These are phyloP conservation scores for Protonibea diacanthus DNA, from an alignment of 2,797 vertebrate species.

Conservation along the genomic window DNA sequence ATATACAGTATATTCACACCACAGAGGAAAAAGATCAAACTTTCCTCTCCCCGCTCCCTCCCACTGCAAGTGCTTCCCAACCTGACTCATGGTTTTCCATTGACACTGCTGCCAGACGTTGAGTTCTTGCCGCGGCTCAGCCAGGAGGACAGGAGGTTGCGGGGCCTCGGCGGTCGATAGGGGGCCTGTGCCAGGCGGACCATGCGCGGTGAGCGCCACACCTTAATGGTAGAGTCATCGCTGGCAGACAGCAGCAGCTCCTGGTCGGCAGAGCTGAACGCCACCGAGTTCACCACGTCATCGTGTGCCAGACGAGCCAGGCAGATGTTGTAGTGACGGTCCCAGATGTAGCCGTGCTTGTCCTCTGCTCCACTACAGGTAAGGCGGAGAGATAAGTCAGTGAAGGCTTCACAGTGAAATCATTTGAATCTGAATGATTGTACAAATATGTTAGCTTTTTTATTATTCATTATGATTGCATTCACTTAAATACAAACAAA, in stretches of 20 bases:
- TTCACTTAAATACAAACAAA: too few species aligned
- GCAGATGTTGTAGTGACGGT: slow-evolving; percentile 98
- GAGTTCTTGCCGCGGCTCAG: slow-evolving; percentile 84
- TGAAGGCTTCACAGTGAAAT: not conserved
- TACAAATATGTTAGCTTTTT: too few species aligned
- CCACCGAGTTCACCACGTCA: slow-evolving; percentile 97
- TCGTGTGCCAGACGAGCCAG: slow-evolving; percentile 93
- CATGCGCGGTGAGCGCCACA: slow-evolving; percentile 93
- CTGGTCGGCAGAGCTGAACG: slow-evolving; percentile 95
- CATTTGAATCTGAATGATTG: not conserved
- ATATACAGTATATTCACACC: slow-evolving; percentile 37
- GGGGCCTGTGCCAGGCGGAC: slow-evolving; percentile 82
- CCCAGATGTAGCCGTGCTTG: slow-evolving; percentile 98
- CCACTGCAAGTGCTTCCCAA: slow-evolving; percentile 24
- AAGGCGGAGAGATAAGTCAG: not conserved
- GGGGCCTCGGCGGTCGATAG: slow-evolving; percentile 62
- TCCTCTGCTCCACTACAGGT: slow-evolving; percentile 92
- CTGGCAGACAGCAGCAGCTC: slow-evolving; percentile 96
- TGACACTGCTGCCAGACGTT: slow-evolving; percentile 49
- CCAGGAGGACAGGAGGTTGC: slow-evolving; percentile 87
- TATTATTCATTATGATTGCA: too few species aligned
- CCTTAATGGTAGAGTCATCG: slow-evolving; percentile 94
- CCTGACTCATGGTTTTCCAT: slow-evolving; percentile 78
- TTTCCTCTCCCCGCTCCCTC: slow-evolving; percentile 23
- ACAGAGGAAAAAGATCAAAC: slow-evolving; percentile 33